A percentile compares a stretch with the other conserved stretches of the same genome.
Evolutionary conservation across 1,140 invertebrate genomes (phyloP).

Genomic region (Pectinophora gossypiella): DNA sequence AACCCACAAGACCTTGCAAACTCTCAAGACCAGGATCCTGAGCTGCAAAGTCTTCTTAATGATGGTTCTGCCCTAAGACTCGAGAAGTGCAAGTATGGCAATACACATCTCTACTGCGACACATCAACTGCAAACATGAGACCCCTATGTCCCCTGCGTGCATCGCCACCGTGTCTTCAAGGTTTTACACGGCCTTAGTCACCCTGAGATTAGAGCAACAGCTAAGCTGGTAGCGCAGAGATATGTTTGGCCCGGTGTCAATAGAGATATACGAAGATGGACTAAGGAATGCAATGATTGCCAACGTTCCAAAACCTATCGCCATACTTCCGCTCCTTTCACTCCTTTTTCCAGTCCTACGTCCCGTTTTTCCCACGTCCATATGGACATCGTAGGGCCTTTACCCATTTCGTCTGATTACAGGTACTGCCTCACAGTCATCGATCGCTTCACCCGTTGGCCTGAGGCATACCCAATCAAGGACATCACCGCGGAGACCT

Average conservation of each 20-base stretch:
- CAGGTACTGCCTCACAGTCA: slow-evolving; percentile 57
- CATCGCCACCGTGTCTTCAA: neutral
- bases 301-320: slow-evolving; percentile 1
- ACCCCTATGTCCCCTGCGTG: neutral
- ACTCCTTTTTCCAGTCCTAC: slow-evolving; percentile 39
- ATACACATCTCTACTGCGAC: neutral
- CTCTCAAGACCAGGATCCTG: neutral
- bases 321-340: slow-evolving; percentile 21
- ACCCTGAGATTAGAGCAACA: neutral
- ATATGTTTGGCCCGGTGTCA: neutral
- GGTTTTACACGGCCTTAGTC: neutral
- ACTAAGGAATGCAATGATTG: neutral
- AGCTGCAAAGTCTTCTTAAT: neutral
- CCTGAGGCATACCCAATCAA: slow-evolving; percentile 47
- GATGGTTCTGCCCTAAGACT: neutral
- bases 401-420: slow-evolving; percentile 33
- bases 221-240: neutral
- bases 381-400: no score
- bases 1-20: neutral
- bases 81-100: neutral
- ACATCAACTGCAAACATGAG: neutral
- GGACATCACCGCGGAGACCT: slow-evolving; percentile 37
- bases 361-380: slow-evolving; percentile 74
- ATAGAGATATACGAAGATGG: neutral
- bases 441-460: no score